Base-by-base conservation (phyloP, 2,797 vertebrate genomes). In the Okamejei kenojei region DNA sequence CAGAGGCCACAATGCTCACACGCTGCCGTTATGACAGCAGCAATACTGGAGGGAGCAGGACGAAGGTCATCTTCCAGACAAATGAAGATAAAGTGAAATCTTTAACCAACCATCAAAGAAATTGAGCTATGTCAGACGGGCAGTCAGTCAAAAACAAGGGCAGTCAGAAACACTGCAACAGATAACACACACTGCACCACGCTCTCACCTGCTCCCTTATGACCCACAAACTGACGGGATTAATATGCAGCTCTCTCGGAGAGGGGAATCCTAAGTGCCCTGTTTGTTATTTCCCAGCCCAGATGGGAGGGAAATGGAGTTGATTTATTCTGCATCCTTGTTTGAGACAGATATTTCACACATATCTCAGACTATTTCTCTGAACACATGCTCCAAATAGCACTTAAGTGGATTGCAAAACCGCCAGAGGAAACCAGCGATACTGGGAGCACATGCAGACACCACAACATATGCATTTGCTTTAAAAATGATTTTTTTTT, bases 61-160 rank as follows among this genome's bases (percentile, higher is more conserved):
- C 90, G 93, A 84, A 93, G 94, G 94, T 93, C 90, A 92, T 38
- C 90, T 94, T 94, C 45, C 23, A 95, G 96, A 96, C 96, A 97
- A 95, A 97, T 93, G 94, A 96, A 95, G 96, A 96, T 96, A 94
- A 97, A 96, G 95, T 95, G 96, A 95, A 95, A 96, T 95, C 95
- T 95, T 96, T 96, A 96, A 95, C 95, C 94, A 95, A 95, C 95
- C 96, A 94, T 95, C 95, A 96, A 94, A 96, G 95, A 95, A 95
- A 95, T 95, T 93, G 95, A 95, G 95, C 94, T 95, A 86, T 94
- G 94, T 94, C 94, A 94, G 0, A 0, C 93, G 94, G 94, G 94
- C 93, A 94, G 95, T 96, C 96, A 94, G 94, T 96, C 96, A 95
- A 94, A 54, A 95, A 96, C 95, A 95, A 94, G 95, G 94, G 94